Evolutionary conservation across 2,888 invertebrate species (phyloP), one percentile per base, ranked within the genome.

Genomic region (Cepaea hortensis): DNA sequence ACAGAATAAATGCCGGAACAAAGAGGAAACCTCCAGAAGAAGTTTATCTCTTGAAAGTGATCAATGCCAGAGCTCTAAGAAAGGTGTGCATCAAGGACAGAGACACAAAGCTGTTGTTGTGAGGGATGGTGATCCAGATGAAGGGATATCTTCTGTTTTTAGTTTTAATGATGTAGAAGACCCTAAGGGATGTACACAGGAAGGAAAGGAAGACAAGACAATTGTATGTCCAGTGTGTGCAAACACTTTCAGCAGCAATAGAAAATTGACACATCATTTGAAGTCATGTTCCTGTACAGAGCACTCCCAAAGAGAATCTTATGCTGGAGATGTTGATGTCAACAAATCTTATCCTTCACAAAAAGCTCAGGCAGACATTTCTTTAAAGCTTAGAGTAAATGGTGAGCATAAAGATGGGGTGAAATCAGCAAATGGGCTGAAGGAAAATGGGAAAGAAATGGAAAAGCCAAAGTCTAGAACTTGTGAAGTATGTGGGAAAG

Each of bases 401-500:
- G 20, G 11, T 7, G 61, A 61, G 13, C 61, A 61, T 6, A 80
- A n/a, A 65, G 20, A 35, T 13, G 65, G 7, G 13, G 15, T n/a
- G 0, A 35, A 61, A 23, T 55, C 55, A 75, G 73, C 13, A 20
- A 75, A n/a, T 23, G 3, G 20, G 11, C n/a, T 61, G 75, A 61
- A 23, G 20, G 75, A 55, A 55, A 62, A 35, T 84, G n/a, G 9
- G 4, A 61, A 76, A 35, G 20, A n/a, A 48, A n/a, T 46, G 6
- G 46, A 65, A n/a, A 68, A 75, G 6, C 4, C 65, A n/a, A 84
- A 84, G 50, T 46, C 80, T 23, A 50, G 20, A 61, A 80, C 84
- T 11, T 89, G 89, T 61, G 20, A 73, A 9, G 46, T 85, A 3
- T 89, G 89, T 77, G 65, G 73, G 3, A 88, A 86, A 73, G 46